Conservation (phyloP, 2,888 invertebrate genomes). For the Nesidiocoris tenuis region DNA sequence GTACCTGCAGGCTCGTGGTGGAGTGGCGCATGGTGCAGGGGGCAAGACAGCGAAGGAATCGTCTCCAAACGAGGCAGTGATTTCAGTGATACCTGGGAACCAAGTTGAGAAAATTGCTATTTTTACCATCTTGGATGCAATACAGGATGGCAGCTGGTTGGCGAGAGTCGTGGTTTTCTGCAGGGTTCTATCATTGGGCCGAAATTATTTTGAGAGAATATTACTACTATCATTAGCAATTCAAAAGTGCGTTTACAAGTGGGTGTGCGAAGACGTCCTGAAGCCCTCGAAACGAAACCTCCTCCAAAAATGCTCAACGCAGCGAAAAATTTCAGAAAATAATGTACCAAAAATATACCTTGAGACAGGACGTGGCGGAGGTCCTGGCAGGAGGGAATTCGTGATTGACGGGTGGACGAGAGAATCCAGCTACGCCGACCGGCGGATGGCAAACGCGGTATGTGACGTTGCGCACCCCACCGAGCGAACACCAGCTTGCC, state of each 20-base stretch:
- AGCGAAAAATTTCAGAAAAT: no score
- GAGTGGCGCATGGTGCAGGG: slow-evolving; percentile 54
- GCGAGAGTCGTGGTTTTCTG: no score
- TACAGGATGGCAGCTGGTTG: no score
- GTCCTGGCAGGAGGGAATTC: slow-evolving; percentile 71
- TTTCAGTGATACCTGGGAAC: slow-evolving; percentile 58
- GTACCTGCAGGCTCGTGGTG: slow-evolving; percentile 51
- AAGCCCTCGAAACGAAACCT: no score
- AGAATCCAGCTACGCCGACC: slow-evolving; percentile 61
- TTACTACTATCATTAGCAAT: no score
- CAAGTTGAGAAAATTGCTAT: no score
- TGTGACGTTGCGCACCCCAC: slow-evolving; percentile 59
- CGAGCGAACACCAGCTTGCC: slow-evolving; percentile 77
- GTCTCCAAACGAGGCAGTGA: slow-evolving; percentile 71
- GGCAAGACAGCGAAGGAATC: slow-evolving; percentile 65
- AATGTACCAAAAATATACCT: no score
- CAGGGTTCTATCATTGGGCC: no score
- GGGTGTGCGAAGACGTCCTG: background rate
- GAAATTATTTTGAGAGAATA: no score
- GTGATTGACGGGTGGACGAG: slow-evolving; percentile 62
- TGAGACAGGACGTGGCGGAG: slow-evolving; percentile 46
- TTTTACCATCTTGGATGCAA: no score
- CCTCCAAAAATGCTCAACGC: background rate
- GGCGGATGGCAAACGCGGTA: slow-evolving; percentile 71
- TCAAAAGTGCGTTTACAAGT: no score